Conservation (phyloP, 2,888 invertebrate genomes). For the Anoplius nigerrimus region DNA sequence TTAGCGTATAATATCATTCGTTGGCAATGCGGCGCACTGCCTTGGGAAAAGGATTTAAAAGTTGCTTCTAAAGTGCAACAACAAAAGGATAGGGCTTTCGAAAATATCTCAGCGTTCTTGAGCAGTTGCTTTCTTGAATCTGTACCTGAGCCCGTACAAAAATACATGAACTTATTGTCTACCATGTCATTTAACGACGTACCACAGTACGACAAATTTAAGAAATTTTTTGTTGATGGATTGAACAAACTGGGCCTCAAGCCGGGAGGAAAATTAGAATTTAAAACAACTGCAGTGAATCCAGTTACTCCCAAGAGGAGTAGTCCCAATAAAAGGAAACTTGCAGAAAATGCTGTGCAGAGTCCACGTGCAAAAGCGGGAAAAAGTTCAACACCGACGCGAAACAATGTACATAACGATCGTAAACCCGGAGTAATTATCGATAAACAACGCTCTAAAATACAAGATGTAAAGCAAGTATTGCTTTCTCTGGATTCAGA, state of each 20-base stretch:
- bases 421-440: conserved; percentile 62
- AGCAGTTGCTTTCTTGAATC: conserved; percentile 72
- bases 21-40: conserved; percentile 90
- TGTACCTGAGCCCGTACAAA: conserved; percentile 69
- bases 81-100: conserved; percentile 83
- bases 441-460: conserved; percentile 63
- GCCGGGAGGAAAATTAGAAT: conserved; percentile 79
- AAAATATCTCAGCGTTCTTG: conserved; percentile 75
- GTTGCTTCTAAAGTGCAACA: conserved; percentile 81
- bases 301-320: conserved; percentile 14
- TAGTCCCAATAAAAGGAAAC: conserved; percentile 26
- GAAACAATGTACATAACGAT: conserved; percentile 51
- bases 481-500: conserved; percentile 64
- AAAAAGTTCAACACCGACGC: conserved; percentile 33
- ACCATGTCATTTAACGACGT: conserved; percentile 82
- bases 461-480: conserved; percentile 57
- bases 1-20: conserved; percentile 94
- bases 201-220: conserved; percentile 86
- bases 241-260: conserved; percentile 80
- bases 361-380: conserved; percentile 13
- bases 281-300: conserved; percentile 60
- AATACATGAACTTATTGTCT: conserved; percentile 82
- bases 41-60: conserved; percentile 86
- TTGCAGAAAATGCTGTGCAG: background rate
- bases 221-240: conserved; percentile 80